Evolutionary conservation across 35 echinoderm and acorn worm species (phyloP), one percentile per base, ranked within the genome.

Genomic region (Ptychodera flava): DNA sequence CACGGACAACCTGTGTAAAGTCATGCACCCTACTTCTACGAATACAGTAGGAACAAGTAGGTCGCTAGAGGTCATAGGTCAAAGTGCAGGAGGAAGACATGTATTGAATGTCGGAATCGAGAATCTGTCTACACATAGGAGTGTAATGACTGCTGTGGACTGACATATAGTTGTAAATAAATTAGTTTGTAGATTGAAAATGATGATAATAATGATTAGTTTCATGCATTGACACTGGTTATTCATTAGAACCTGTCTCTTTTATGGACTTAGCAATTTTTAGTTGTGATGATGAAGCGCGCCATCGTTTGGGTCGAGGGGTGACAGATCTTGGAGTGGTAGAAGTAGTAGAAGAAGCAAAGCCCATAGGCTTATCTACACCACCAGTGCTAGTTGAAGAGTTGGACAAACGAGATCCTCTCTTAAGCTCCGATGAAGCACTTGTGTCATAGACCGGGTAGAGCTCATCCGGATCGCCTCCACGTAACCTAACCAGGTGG

Each of bases 291-390:
- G 45, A 64, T 64, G 45, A 64, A 22, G 45, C 45, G 22, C 45
- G 45, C 45, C 45, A 64, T 64, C 45, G 45, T 64, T 64, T 64
- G 45, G 6, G 22, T 64, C 45, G 45, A 64, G 45, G 45, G 45
- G 45, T 22, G 22, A 64, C 45, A 64, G 45, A 64, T 64, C 45
- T 64, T 22, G 45, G 22, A 64, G 45, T 64, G 22, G 45, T 64
- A 64, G 45, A 64, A 64, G 45, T 64, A 64, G 45, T 64, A 64
- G 45, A 64, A 64, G 45, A 64, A 64, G 45, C 45, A 64, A 64
- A 64, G 45, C 45, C 45, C 45, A 64, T 64, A 64, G 45, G 45
- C 45, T 64, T 64, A 64, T 64, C 45, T 64, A 64, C 45, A 64
- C 45, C 45, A 64, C 45, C 45, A 64, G 45, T 64, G 45, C 45